Conservation (phyloP, 2,113 vertebrate genomes). For the Myotis brandtii region DNA sequence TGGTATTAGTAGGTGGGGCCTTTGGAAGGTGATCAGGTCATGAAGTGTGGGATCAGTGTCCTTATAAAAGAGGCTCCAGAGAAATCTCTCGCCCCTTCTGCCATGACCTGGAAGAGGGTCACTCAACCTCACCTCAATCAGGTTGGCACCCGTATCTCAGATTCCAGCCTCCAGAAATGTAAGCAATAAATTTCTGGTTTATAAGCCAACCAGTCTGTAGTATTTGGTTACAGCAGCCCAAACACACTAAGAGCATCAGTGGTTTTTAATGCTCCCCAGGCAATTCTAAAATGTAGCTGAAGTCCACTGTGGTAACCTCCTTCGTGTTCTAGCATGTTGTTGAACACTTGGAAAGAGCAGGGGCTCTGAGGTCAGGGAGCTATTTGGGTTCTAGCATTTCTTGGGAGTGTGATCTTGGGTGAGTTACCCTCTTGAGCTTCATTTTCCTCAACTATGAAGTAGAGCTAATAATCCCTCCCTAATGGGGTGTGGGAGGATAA, state of each 20-base stretch:
- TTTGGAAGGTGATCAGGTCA: neutral
- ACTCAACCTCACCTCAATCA: neutral
- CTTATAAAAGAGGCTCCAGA: neutral
- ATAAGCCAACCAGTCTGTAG: neutral
- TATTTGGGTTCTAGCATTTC: neutral
- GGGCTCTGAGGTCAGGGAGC: neutral
- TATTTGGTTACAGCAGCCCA: neutral
- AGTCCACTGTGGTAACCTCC: neutral
- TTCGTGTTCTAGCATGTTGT: neutral
- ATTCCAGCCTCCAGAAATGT: neutral
- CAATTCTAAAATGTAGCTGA: conserved; percentile 21
- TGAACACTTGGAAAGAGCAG: neutral
- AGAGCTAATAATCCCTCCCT: neutral
- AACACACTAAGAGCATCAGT: neutral
- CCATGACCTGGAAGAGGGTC: neutral
- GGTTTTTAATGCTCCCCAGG: neutral
- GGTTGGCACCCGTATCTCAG: neutral
- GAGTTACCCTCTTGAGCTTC: neutral
- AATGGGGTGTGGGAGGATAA: neutral
- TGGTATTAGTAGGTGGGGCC: too few relatives aligned
- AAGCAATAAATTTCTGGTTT: neutral
- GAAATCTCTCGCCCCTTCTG: neutral
- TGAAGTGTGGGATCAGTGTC: neutral
- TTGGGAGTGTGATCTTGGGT: neutral
- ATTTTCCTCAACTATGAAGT: neutral